phyloP scores from a whole-genome alignment of 2,888 invertebrate genomes.

The Torymus texanus region DNA sequence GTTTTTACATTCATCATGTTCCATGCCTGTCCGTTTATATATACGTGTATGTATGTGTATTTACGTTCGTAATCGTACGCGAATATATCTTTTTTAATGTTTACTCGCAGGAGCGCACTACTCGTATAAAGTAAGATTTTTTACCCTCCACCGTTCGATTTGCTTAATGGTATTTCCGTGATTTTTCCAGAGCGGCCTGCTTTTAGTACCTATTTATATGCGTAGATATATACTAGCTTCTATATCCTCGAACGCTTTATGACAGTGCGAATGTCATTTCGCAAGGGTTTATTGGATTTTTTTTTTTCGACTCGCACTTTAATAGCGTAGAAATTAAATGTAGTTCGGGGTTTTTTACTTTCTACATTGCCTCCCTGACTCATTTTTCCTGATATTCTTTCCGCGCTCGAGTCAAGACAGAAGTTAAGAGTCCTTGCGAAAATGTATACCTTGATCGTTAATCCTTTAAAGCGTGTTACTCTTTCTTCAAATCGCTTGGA shows the following conservation, averaged over 20 bases:
- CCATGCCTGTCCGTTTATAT: neutral
- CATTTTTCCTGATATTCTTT: too few species aligned
- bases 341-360: too few species aligned
- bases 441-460: too few species aligned
- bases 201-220: neutral
- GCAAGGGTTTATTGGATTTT: constrained; percentile 26
- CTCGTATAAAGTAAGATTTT: neutral
- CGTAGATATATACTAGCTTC: neutral
- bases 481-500: too few species aligned
- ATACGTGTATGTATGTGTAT: neutral
- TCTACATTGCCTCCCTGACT: too few species aligned
- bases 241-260: constrained; percentile 11
- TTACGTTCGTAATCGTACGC: neutral
- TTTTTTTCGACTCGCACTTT: neutral
- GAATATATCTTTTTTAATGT: neutral
- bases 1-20: constrained; percentile 3
- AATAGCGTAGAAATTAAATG: too few species aligned
- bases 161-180: constrained; percentile 9
- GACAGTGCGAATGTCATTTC: constrained; percentile 1
- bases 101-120: neutral
- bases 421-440: too few species aligned
- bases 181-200: neutral
- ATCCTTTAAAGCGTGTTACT: too few species aligned
- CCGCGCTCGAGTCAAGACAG: too few species aligned
- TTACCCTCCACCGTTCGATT: neutral